A percentile compares a stretch with the other conserved stretches of the same genome.
Evolutionary conservation across 1,140 invertebrate species (phyloP).

Genomic region (Linepithema humile): DNA sequence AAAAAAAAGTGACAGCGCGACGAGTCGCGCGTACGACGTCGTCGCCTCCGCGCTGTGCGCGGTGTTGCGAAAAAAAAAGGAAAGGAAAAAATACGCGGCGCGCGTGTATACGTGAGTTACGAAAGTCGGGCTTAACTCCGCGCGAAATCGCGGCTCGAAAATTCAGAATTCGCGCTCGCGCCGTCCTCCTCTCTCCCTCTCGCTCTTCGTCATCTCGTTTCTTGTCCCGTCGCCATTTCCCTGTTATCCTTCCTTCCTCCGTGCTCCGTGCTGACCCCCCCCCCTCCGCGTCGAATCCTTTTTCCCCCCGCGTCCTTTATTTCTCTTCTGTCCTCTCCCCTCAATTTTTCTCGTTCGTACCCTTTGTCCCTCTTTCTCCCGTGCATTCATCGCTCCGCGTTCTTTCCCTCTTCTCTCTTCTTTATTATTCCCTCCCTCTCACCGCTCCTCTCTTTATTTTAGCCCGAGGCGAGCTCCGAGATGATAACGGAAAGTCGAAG

Average conservation of each 20-base stretch:
- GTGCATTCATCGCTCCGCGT: conserved; percentile 24
- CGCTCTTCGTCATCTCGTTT: background rate
- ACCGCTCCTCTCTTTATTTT: conserved; percentile 75
- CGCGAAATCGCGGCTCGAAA: conserved; percentile 67
- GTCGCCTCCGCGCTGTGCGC: background rate
- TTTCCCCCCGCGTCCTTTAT: background rate
- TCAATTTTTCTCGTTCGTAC: conserved; percentile 24
- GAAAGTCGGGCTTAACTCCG: conserved; percentile 56
- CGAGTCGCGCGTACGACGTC: conserved; percentile 18
- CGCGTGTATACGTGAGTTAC: conserved; percentile 33
- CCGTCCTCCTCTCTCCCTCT: background rate
- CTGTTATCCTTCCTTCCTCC: conserved; percentile 12
- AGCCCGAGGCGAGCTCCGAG: conserved; percentile 72
- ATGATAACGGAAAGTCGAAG: conserved; percentile 57
- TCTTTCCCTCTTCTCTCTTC: conserved; percentile 33
- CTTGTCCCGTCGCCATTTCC: background rate
- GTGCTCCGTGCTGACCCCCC: conserved; percentile 26
- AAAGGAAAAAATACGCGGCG: background rate
- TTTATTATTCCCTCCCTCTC: conserved; percentile 34
- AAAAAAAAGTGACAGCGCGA: conserved; percentile 37
- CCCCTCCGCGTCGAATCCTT: background rate
- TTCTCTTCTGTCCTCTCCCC: conserved; percentile 14
- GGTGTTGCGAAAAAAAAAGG: background rate
- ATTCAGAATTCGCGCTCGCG: conserved; percentile 11
- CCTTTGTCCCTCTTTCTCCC: conserved; percentile 9